Evolutionary conservation across 2,888 invertebrate species (phyloP), one percentile per base, ranked within the genome.

Genomic region (Lypha dubia): DNA sequence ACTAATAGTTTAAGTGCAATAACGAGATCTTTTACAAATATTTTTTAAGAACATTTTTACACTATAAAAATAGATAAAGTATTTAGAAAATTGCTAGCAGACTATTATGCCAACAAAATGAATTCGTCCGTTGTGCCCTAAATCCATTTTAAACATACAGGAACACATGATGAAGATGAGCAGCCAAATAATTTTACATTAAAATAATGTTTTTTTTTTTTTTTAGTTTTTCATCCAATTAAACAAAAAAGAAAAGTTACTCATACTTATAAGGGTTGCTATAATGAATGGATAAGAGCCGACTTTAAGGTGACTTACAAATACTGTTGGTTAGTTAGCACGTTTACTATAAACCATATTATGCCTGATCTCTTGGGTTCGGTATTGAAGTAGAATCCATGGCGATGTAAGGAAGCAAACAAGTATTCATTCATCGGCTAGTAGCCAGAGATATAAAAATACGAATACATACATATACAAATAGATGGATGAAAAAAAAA

Each of bases 101-200:
- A 60, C 63, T 44, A 20, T 67, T 76, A 60, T 76, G 79, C 79
- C 65, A 84, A 80, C 35, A 46, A 71, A 79, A 74, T 20, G 15
- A 76, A 65, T 41, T 17, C 63, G 70, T 82, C 75, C 81, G 81
- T 76, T 84, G 81, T 84, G 84, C 84, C 84, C 84, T 81, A 84
- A 84, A 84, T 84, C 84, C 84, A 81, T 81, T 81, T 74, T 84
- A 84, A 84, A 84, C 84, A 84, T 81, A 81, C 84, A 84, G 84
- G 84, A 84, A 74, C 84, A 84, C 74, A 84, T 84, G 84, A 84
- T 62, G 58, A 68, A 79, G 73, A 84, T 84, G 68, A 81, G 81
- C 81, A 84, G 84, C 84, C 81, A 81, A 84, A 81, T 53, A 49
- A 28, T 58, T 67, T 60, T 58, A 46, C 49, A 71, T 63, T 44